Percentiles rank a stretch among this genome's conserved stretches.
These are phyloP conservation scores for Pontoporia blainvillei DNA, from an alignment of 2,113 vertebrate species.

Conservation along the genomic window DNA sequence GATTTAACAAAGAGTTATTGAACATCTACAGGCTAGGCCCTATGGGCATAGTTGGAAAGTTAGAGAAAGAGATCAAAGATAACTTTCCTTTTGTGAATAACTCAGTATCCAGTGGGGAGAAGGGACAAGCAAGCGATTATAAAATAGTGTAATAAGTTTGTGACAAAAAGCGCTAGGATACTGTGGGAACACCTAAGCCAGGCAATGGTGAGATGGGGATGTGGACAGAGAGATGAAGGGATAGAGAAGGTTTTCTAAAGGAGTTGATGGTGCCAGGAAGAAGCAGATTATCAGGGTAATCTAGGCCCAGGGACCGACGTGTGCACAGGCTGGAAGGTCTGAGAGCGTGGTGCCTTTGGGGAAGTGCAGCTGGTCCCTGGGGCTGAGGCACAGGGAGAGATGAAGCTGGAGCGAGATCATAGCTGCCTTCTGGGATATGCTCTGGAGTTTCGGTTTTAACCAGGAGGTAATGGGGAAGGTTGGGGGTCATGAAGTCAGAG, in stretches of 20 bases:
- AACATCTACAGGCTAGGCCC: background rate
- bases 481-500: background rate
- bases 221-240: background rate
- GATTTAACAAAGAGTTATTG: background rate
- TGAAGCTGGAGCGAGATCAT: background rate
- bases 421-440: background rate
- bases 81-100: background rate
- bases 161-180: background rate
- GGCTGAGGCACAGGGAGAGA: background rate
- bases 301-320: background rate
- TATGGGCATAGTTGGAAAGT: background rate
- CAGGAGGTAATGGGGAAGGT: background rate
- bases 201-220: background rate
- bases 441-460: background rate
- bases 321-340: background rate
- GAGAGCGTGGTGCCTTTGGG: background rate
- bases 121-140: background rate
- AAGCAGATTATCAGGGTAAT: background rate
- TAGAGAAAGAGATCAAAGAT: background rate
- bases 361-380: background rate
- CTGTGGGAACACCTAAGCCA: background rate
- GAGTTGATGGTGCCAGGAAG: background rate
- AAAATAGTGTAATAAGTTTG: background rate
- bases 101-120: background rate
- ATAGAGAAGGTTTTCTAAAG: background rate